phyloP scores from a whole-genome alignment of 1,140 invertebrate species.

The Leucophenga varia region DNA sequence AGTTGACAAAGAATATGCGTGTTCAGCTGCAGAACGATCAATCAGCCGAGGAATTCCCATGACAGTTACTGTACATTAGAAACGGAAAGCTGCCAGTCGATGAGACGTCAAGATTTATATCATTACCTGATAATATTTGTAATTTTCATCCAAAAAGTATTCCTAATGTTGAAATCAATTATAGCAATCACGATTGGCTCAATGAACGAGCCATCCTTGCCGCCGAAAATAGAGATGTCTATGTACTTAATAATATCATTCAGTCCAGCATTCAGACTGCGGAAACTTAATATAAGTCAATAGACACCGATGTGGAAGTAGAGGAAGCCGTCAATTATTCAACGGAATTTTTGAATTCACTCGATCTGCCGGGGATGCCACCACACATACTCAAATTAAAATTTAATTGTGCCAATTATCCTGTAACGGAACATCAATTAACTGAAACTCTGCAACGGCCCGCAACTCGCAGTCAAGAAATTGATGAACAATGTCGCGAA shows the following conservation, averaged over 20 bases:
- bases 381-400: not conserved
- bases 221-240: not conserved
- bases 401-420: not conserved
- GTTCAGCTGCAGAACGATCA: not conserved
- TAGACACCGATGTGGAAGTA: slow-evolving; percentile 5
- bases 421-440: slow-evolving; percentile 9
- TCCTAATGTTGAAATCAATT: not conserved
- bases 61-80: not conserved
- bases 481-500: no score
- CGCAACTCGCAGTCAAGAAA: slow-evolving; percentile 6
- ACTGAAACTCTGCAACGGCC: slow-evolving; percentile 11
- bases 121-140: slow-evolving; percentile 5
- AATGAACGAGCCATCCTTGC: slow-evolving; percentile 2
- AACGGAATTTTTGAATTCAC: no score
- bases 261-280: slow-evolving; percentile 1
- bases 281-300: not conserved
- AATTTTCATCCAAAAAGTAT: slow-evolving; percentile 1
- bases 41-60: not conserved
- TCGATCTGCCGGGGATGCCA: no score
- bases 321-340: no score
- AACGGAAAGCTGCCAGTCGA: slow-evolving; percentile 6
- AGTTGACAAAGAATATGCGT: slow-evolving; percentile 12
- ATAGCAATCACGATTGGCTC: not conserved
- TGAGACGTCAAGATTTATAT: slow-evolving; percentile 3
- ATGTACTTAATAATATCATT: slow-evolving; percentile 2